These are phyloP conservation scores for Phyllotreta striolata DNA, from an alignment of 2,888 invertebrate genomes.

Conservation along the genomic window DNA sequence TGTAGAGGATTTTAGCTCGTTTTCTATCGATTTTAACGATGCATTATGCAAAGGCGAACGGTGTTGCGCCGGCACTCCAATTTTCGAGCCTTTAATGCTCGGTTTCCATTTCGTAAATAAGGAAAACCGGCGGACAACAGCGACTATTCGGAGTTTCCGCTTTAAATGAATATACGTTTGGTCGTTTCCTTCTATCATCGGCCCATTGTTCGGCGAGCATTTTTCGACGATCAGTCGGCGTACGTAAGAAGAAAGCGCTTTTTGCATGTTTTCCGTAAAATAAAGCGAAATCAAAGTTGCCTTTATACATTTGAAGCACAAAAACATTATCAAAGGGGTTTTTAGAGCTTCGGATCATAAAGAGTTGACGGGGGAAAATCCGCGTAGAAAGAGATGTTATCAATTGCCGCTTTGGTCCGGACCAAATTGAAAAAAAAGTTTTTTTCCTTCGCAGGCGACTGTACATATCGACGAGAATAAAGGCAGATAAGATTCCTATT, in stretches of 20 bases:
- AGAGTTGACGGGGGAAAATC: slow-evolving; percentile 23
- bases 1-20: too few species aligned
- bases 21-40: background rate
- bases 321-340: slow-evolving; percentile 42
- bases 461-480: slow-evolving; percentile 14
- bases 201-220: slow-evolving; percentile 14
- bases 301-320: slow-evolving; percentile 34
- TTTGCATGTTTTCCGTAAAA: slow-evolving; percentile 32
- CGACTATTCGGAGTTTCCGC: slow-evolving; percentile 3
- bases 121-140: slow-evolving; percentile 1
- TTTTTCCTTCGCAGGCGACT: slow-evolving; percentile 13
- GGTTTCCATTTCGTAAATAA: slow-evolving; percentile 13
- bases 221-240: slow-evolving; percentile 19
- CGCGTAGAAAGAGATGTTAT: slow-evolving; percentile 30
- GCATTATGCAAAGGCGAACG: background rate
- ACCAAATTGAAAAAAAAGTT: slow-evolving; percentile 28
- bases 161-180: slow-evolving; percentile 17
- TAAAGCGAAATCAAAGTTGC: slow-evolving; percentile 48
- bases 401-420: slow-evolving; percentile 24
- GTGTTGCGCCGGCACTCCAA: background rate
- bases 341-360: slow-evolving; percentile 24
- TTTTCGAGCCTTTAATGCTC: background rate
- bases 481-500: slow-evolving; percentile 26
- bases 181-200: slow-evolving; percentile 9
- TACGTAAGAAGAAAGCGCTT: slow-evolving; percentile 18